These are phyloP conservation scores for Eubasilissa splendida DNA, from an alignment of 2,888 invertebrate genomes.

Conservation along the genomic window DNA sequence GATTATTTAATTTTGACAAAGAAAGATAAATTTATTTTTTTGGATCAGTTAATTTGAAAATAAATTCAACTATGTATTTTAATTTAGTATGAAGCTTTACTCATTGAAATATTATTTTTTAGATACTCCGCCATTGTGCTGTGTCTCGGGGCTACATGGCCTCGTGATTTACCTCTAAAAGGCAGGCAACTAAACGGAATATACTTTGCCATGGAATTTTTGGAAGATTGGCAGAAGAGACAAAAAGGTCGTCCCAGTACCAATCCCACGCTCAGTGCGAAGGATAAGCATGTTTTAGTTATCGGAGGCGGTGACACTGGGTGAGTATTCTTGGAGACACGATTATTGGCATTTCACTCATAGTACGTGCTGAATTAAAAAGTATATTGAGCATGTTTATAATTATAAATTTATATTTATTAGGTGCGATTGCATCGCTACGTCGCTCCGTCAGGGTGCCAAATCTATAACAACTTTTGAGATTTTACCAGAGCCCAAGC, in stretches of 20 bases:
- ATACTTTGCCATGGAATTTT: constrained; percentile 97
- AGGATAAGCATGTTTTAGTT: constrained; percentile 94
- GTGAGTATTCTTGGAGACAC: constrained; percentile 60
- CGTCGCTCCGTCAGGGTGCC: constrained; percentile 95
- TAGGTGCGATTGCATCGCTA: constrained; percentile 97
- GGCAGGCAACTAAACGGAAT: constrained; percentile 94
- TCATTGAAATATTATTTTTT: constrained; percentile 58
- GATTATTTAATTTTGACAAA: no score
- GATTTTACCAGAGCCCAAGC: constrained; percentile 94
- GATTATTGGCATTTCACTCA: neutral
- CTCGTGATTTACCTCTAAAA: constrained; percentile 89
- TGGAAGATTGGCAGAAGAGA: constrained; percentile 97
- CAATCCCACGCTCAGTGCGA: constrained; percentile 80
- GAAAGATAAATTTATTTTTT: no score
- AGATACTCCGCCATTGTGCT: constrained; percentile 91
- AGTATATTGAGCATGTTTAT: neutral
- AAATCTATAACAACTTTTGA: constrained; percentile 95
- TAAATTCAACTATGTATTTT: no score
- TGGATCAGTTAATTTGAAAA: no score
- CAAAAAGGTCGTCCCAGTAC: constrained; percentile 81
- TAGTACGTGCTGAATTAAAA: neutral
- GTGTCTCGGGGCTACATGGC: constrained; percentile 97
- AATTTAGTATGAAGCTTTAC: no score
- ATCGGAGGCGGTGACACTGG: constrained; percentile 93
- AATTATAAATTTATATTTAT: constrained; percentile 12